Conservation (phyloP, 2,113 vertebrate genomes). For the Epinephelus lanceolatus region DNA sequence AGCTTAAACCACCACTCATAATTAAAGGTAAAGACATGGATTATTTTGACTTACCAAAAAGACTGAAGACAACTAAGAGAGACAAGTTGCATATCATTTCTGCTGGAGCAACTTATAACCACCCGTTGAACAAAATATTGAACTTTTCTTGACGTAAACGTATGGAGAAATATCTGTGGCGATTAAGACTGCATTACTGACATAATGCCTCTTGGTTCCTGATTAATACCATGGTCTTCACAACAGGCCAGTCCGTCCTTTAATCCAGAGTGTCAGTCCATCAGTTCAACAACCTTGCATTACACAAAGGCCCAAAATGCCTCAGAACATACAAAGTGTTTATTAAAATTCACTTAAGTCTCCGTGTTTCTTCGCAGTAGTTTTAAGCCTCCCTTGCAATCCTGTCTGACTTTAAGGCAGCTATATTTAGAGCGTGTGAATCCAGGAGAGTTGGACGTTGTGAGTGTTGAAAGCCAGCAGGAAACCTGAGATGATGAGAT, state of each 20-base stretch:
- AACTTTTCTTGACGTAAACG: conserved; percentile 5
- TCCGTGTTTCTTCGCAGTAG: background rate
- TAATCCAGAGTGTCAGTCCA: conserved; percentile 14
- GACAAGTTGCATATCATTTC: conserved; percentile 39
- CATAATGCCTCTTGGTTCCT: conserved; percentile 16
- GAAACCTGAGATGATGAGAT: conserved; percentile 79
- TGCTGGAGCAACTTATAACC: conserved; percentile 23
- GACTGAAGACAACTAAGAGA: conserved; percentile 57
- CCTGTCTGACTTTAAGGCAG: conserved; percentile 56
- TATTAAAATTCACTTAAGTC: background rate
- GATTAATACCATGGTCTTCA: conserved; percentile 5
- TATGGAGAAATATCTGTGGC: background rate
- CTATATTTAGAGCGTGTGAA: conserved; percentile 85
- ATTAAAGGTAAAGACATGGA: background rate
- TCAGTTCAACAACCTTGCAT: background rate
- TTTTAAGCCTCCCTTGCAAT: conserved; percentile 20
- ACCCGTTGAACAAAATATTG: background rate
- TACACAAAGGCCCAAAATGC: background rate
- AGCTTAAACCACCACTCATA: background rate
- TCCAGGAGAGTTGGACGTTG: conserved; percentile 64
- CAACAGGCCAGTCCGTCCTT: background rate
- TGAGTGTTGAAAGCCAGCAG: conserved; percentile 43
- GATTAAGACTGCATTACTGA: conserved; percentile 30
- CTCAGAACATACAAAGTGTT: background rate
- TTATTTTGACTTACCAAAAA: conserved; percentile 73